Percentiles rank a stretch among this genome's conserved stretches.
These are phyloP conservation scores for Acrocyrtus sp. DNA, from an alignment of 2,888 invertebrate genomes.

Conservation along the genomic window DNA sequence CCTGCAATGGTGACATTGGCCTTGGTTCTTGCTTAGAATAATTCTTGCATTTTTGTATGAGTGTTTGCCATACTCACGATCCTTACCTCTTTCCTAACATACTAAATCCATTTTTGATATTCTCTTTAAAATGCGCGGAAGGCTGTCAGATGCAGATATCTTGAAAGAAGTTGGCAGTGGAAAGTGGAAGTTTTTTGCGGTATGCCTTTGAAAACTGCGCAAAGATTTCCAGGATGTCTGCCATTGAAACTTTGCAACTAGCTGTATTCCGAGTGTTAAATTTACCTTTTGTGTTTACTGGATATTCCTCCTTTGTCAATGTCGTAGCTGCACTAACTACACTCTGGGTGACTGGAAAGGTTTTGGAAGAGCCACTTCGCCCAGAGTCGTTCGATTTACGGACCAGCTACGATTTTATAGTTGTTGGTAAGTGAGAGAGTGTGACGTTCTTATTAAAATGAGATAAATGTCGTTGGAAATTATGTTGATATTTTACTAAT, in stretches of 20 bases:
- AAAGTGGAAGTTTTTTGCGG: not conserved
- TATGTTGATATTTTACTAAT: not conserved
- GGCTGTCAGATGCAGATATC: too few species aligned
- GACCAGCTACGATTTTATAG: conserved; percentile 32
- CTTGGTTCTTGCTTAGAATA: not conserved
- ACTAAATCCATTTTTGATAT: too few species aligned
- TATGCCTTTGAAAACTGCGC: not conserved
- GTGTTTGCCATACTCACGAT: too few species aligned
- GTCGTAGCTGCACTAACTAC: conserved; percentile 23
- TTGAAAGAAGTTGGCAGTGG: too few species aligned
- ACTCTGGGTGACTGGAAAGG: conserved; percentile 18
- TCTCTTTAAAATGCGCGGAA: too few species aligned
- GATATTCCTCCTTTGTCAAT: conserved; percentile 35
- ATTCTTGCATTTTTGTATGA: too few species aligned
- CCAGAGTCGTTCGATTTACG: too few species aligned
- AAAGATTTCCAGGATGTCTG: not conserved
- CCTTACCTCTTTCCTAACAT: too few species aligned
- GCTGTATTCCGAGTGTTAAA: conserved; percentile 23
- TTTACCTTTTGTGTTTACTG: conserved; percentile 17
- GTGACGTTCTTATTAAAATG: not conserved
- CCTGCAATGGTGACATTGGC: not conserved
- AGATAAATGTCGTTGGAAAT: conserved; percentile 1
- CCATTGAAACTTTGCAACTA: not conserved
- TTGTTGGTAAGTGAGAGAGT: conserved; percentile 20
- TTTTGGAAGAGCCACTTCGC: conserved; percentile 20